Evolutionary conservation across 92 coral and sea anemone species (phyloP).

Genomic region (Palythoa grandis): DNA sequence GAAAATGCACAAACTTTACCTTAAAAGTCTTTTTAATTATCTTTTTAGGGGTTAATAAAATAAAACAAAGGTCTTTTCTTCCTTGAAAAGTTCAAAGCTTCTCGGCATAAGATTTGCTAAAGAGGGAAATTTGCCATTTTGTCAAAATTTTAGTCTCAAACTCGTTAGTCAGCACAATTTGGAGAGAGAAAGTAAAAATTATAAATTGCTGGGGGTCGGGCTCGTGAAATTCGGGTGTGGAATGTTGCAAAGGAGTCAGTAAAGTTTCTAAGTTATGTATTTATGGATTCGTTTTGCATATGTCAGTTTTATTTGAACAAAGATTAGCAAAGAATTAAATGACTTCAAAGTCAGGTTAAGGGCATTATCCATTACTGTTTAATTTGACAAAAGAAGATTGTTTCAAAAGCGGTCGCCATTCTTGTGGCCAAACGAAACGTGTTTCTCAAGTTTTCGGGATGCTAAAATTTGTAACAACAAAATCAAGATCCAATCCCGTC

Average conservation of each 20-base stretch:
- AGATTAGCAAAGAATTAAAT: slow-evolving; percentile 17
- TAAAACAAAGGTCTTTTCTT: too few species aligned
- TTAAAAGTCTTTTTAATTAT: not conserved
- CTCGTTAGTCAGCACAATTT: not conserved
- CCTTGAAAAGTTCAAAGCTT: too few species aligned
- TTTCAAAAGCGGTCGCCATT: not conserved
- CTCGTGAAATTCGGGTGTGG: not conserved
- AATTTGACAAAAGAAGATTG: slow-evolving; percentile 7
- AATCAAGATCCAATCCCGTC: slow-evolving; percentile 4
- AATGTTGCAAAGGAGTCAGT: not conserved
- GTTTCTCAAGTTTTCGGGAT: not conserved
- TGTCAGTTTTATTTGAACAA: slow-evolving; percentile 33
- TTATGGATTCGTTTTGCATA: slow-evolving; percentile 17
- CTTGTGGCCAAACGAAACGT: not conserved
- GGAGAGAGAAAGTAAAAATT: not conserved
- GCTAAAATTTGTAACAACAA: slow-evolving; percentile 37
- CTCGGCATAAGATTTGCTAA: too few species aligned
- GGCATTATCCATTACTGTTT: slow-evolving; percentile 22
- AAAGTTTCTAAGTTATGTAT: not conserved
- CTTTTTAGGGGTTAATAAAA: too few species aligned
- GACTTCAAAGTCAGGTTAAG: slow-evolving; percentile 23
- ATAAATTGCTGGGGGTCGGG: not conserved
- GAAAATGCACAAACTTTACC: not conserved
- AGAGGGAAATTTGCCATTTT: too few species aligned
- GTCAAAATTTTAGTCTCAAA: too few species aligned